Conservation (phyloP, 1,140 invertebrate species). For the Drosophila arizonae region DNA sequence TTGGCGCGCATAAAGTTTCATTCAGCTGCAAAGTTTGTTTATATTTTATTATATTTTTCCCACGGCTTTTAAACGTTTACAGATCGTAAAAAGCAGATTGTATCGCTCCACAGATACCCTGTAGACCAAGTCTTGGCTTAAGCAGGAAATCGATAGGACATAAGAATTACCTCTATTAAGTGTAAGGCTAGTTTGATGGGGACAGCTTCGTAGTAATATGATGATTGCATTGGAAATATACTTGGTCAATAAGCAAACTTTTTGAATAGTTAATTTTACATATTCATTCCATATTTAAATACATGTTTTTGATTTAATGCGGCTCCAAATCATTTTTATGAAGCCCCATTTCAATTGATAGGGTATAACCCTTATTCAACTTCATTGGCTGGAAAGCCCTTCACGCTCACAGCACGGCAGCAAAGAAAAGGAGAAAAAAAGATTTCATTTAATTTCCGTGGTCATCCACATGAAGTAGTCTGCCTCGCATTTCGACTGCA, state of each 20-base stretch:
- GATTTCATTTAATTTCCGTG: slow-evolving; percentile 77
- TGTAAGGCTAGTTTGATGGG: background rate
- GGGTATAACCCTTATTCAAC: background rate
- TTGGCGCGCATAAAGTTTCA: slow-evolving; percentile 49
- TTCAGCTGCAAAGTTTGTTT: slow-evolving; percentile 62
- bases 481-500: slow-evolving; percentile 62
- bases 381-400: slow-evolving; percentile 49
- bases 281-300: no score
- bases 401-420: slow-evolving; percentile 24
- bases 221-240: no score
- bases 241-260: no score
- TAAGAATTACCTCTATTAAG: background rate
- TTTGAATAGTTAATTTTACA: no score
- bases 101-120: background rate
- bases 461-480: slow-evolving; percentile 73
- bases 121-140: background rate
- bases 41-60: slow-evolving; percentile 68
- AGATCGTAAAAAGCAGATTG: background rate
- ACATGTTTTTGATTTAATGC: no score
- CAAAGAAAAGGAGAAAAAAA: slow-evolving; percentile 40
- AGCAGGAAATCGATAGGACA: no score
- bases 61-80: slow-evolving; percentile 55
- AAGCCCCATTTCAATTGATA: background rate
- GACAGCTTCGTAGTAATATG: no score
- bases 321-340: background rate